A percentile compares a stretch with the other conserved stretches of the same genome.
phyloP scores from a whole-genome alignment of 1,140 invertebrate species.

The Drosophila teissieri region DNA sequence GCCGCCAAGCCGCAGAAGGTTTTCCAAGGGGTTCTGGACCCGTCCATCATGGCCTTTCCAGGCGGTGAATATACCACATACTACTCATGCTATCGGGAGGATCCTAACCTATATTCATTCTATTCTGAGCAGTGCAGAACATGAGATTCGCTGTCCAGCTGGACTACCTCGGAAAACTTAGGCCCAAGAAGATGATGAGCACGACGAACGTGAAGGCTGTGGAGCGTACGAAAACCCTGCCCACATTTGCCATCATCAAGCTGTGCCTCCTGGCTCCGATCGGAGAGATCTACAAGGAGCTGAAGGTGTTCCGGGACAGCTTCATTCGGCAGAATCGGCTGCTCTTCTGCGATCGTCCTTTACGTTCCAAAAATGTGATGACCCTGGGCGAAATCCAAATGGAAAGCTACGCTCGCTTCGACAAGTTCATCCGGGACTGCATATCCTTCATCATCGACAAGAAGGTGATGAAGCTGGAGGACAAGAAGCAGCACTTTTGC shows the following conservation, averaged over 20 bases:
- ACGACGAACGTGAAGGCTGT: not conserved
- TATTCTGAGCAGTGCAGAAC: conserved; percentile 31
- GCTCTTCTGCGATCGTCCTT: conserved; percentile 29
- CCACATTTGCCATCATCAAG: conserved; percentile 65
- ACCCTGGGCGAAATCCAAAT: conserved; percentile 17
- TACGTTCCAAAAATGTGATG: not conserved
- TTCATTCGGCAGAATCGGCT: conserved; percentile 63
- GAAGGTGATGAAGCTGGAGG: conserved; percentile 36
- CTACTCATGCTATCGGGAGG: not conserved
- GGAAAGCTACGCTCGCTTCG: conserved; percentile 41
- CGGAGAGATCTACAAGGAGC: conserved; percentile 49
- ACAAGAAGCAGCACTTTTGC: conserved; percentile 52
- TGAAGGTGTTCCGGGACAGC: conserved; percentile 50
- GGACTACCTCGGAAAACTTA: conserved; percentile 39
- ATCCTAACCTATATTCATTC: not conserved
- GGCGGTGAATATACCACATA: conserved; percentile 27
- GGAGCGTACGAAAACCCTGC: not conserved
- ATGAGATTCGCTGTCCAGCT: conserved; percentile 67
- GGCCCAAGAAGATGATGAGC: not conserved
- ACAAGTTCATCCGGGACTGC: conserved; percentile 42
- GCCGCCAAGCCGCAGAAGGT: conserved; percentile 27
- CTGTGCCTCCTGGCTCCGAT: conserved; percentile 55
- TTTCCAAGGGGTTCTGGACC: conserved; percentile 59
- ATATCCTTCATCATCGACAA: conserved; percentile 54
- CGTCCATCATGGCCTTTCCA: conserved; percentile 50